Conservation (phyloP, 2,797 vertebrate species). For the Apogon hyalosoma region DNA sequence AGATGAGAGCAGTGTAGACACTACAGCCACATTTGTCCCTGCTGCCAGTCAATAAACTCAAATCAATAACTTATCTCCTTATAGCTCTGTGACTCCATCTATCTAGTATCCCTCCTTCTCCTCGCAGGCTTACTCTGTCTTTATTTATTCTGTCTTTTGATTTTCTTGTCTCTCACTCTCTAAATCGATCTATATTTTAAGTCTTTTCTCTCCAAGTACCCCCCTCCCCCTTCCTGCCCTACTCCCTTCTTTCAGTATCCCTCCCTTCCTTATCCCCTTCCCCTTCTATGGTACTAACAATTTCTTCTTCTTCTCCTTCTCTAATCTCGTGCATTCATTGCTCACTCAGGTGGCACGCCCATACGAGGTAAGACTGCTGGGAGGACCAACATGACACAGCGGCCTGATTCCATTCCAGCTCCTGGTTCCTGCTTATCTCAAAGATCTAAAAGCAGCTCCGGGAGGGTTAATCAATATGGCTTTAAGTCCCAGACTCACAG, state of each 20-base stretch:
- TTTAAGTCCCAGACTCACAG: conserved; percentile 48
- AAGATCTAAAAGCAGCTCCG: conserved; percentile 65
- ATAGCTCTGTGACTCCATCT: conserved; percentile 87
- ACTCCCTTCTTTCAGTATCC: conserved; percentile 38
- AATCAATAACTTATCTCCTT: conserved; percentile 77
- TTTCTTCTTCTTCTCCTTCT: conserved; percentile 86
- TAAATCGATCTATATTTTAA: conserved; percentile 65
- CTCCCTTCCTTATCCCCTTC: conserved; percentile 51
- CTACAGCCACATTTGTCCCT: conserved; percentile 64
- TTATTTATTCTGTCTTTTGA: conserved; percentile 66
- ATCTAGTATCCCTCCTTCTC: conserved; percentile 92
- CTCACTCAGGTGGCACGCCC: conserved; percentile 86
- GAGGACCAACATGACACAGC: conserved; percentile 80
- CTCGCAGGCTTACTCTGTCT: conserved; percentile 92
- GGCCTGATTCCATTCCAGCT: conserved; percentile 77
- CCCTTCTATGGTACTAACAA: conserved; percentile 81
- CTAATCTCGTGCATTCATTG: conserved; percentile 87
- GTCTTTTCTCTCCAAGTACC: conserved; percentile 66
- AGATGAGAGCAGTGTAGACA: conserved; percentile 43
- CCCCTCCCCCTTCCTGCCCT: conserved; percentile 1
- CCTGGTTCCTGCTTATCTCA: conserved; percentile 69
- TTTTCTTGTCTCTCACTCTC: conserved; percentile 72
- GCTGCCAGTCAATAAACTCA: conserved; percentile 71
- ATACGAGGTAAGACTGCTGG: conserved; percentile 85
- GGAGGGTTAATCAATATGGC: conserved; percentile 63